These are phyloP conservation scores for Oncopodura yosiiana DNA, from an alignment of 1,140 invertebrate species.

Conservation along the genomic window DNA sequence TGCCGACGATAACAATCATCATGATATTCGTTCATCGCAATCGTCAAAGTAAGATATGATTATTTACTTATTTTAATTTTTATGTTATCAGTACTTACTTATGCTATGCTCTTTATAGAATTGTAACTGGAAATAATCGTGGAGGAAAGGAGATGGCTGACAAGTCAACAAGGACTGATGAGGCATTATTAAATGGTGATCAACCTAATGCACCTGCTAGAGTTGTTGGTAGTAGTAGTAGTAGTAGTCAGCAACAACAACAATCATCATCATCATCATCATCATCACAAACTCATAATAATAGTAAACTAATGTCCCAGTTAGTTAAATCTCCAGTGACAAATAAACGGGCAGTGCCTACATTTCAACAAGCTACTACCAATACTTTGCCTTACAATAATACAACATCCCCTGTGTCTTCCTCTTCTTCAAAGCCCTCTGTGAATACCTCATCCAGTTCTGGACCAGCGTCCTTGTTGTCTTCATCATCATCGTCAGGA, in stretches of 20 bases:
- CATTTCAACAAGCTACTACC: conserved; percentile 13
- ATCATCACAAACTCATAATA: not conserved
- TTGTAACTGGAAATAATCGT: conserved; percentile 6
- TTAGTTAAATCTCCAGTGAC: conserved; percentile 21
- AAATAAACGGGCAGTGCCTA: conserved; percentile 27
- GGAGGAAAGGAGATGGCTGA: conserved; percentile 41
- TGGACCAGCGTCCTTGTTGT: not conserved
- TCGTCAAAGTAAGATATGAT: conserved; percentile 24
- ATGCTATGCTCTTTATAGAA: not conserved
- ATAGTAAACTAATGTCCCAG: conserved; percentile 15
- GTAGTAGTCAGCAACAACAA: not conserved
- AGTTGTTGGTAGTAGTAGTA: not conserved
- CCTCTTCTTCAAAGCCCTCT: conserved; percentile 21
- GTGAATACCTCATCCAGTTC: conserved; percentile 11
- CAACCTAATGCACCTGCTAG: conserved; percentile 12
- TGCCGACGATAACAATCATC: conserved; percentile 32
- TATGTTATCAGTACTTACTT: too few relatives aligned
- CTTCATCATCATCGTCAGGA: too few relatives aligned
- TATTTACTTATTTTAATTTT: not conserved
- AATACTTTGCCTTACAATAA: conserved; percentile 3
- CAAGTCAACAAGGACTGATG: conserved; percentile 47
- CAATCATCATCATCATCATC: not conserved
- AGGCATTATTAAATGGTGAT: conserved; percentile 27
- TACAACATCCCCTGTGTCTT: conserved; percentile 25
- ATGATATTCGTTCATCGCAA: conserved; percentile 27